These are phyloP conservation scores for Hemaris fuciformis DNA, from an alignment of 2,888 invertebrate genomes.

Conservation along the genomic window DNA sequence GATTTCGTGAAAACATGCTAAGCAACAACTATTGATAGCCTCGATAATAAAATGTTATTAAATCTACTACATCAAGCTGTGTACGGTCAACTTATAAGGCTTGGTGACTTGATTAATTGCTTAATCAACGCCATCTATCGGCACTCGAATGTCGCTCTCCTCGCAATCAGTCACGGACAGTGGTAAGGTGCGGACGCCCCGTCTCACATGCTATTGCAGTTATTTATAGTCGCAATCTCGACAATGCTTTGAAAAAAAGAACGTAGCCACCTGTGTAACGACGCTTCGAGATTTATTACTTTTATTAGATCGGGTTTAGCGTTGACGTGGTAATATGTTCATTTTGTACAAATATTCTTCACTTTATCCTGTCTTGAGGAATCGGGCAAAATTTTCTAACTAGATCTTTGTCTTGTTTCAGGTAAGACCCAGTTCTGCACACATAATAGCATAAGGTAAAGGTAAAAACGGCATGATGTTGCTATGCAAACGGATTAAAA, in stretches of 20 bases:
- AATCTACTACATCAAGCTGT: slow-evolving; percentile 13
- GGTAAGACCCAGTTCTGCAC: slow-evolving; percentile 29
- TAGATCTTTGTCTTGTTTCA: slow-evolving; percentile 31
- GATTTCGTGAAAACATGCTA: neutral
- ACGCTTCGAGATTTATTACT: slow-evolving; percentile 60
- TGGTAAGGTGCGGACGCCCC: slow-evolving; percentile 53
- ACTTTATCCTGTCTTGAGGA: neutral
- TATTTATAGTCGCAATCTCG: slow-evolving; percentile 76
- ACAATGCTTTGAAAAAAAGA: slow-evolving; percentile 53
- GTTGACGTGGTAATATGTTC: slow-evolving; percentile 40
- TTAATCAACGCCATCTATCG: slow-evolving; percentile 73
- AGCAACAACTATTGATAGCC: neutral
- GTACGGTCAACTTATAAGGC: slow-evolving; percentile 25
- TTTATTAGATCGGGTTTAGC: slow-evolving; percentile 56
- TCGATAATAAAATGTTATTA: neutral
- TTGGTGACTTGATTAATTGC: slow-evolving; percentile 63
- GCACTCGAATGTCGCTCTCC: slow-evolving; percentile 56
- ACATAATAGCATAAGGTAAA: slow-evolving; percentile 10
- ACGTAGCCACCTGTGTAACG: slow-evolving; percentile 58
- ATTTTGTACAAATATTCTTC: slow-evolving; percentile 32
- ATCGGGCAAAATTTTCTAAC: slow-evolving; percentile 13
- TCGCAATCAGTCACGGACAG: slow-evolving; percentile 64
- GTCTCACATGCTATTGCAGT: slow-evolving; percentile 54
- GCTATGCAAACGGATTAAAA: neutral
- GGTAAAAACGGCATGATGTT: no score